These are phyloP conservation scores for Drosophila merina DNA, from an alignment of 2,888 invertebrate species.

Conservation along the genomic window DNA sequence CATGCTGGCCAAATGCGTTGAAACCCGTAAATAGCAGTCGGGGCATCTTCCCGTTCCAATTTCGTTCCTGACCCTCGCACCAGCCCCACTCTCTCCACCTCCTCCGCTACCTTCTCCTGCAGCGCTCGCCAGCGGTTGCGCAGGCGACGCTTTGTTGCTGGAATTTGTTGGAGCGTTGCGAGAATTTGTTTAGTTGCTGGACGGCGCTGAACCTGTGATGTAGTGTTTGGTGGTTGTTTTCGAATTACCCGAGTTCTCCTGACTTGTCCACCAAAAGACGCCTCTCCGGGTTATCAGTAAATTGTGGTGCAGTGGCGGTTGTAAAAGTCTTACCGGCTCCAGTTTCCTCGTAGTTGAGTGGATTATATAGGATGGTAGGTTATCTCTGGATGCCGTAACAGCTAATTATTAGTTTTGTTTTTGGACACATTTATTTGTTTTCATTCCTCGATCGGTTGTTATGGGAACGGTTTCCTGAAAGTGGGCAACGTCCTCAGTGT, in stretches of 20 bases:
- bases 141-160: conserved; percentile 58
- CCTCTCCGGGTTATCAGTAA: conserved; percentile 5
- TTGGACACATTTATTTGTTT: conserved; percentile 28
- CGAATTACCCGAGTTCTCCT: conserved; percentile 15
- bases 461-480: conserved; percentile 21
- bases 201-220: conserved; percentile 66
- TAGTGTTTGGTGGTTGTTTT: conserved; percentile 64
- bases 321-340: not conserved
- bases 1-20: conserved; percentile 82
- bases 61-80: conserved; percentile 13
- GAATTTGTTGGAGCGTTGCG: conserved; percentile 58
- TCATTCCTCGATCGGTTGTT: conserved; percentile 40
- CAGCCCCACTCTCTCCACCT: not conserved
- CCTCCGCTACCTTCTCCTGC: not conserved
- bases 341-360: conserved; percentile 2
- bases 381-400: conserved; percentile 20
- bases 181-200: conserved; percentile 58
- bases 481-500: conserved; percentile 9
- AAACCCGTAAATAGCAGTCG: conserved; percentile 80
- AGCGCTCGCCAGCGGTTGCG: conserved; percentile 50
- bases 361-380: conserved; percentile 41
- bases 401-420: conserved; percentile 28
- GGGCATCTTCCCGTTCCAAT: conserved; percentile 56
- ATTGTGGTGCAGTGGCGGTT: conserved; percentile 1
- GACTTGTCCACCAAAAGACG: conserved; percentile 28